These are phyloP conservation scores for Platalea minor DNA, from an alignment of 2,797 vertebrate genomes.

Conservation along the genomic window DNA sequence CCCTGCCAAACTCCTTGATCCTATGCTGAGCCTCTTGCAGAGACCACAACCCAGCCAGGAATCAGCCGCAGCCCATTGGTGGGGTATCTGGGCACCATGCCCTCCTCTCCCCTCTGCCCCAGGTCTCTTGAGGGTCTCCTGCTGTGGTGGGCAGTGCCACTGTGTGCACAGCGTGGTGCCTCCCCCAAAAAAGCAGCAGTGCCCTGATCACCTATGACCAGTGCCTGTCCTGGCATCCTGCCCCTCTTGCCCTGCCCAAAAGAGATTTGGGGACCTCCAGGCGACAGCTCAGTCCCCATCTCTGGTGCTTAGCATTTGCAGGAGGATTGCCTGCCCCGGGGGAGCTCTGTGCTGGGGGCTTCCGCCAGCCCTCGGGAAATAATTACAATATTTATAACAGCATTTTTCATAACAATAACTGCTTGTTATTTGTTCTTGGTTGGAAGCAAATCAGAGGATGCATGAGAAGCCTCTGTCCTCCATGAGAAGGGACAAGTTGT, in stretches of 20 bases:
- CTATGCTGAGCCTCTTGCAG: neutral
- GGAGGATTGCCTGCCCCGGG: fast-evolving
- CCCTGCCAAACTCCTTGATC: neutral
- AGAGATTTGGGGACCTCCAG: neutral
- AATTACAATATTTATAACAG: neutral
- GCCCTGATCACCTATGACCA: fast-evolving
- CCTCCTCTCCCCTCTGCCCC: neutral
- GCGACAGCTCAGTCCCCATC: neutral
- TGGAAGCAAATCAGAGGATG: neutral
- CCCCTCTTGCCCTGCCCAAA: neutral
- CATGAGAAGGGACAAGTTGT: neutral
- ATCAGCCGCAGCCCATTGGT: neutral
- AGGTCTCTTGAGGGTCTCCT: neutral
- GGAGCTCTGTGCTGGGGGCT: neutral
- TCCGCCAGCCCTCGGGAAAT: neutral
- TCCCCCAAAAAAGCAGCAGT: neutral
- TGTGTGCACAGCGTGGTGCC: fast-evolving
- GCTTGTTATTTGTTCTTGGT: neutral
- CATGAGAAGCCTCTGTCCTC: neutral
- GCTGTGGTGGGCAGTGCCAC: neutral
- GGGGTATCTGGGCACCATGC: neutral
- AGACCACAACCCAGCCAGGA: neutral
- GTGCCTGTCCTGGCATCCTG: neutral
- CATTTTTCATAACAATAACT: neutral
- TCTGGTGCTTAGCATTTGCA: neutral